Base-by-base conservation (phyloP, 2,113 vertebrate species). In the Otolemur garnettii region DNA sequence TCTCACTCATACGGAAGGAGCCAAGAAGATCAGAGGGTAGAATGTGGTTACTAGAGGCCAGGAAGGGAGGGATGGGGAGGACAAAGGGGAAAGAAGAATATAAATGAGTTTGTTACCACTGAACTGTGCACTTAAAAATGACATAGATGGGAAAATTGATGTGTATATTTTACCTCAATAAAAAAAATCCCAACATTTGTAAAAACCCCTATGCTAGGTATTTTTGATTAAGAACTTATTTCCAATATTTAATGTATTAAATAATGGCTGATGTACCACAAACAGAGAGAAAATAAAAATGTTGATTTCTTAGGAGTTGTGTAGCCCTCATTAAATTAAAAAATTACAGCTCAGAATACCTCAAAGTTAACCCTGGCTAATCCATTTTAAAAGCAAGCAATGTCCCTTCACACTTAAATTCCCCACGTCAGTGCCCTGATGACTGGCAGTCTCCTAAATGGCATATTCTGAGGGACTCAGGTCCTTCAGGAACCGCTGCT, bases 361-460 rank as follows among this genome's bases (percentile, higher is more conserved):
- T 84, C 71, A 74, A 15, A 62, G 88, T 74, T 35, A 74, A 81
- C 38, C 38, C 14, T 35, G 15, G 30, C 30, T 33, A 89, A 93
- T 72, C 89, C 38, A 38, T 96, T 91, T 15, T 4, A 82, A 71
- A 87, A 86, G 69, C 80, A 93, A 78, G 38, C 19, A 60, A 66
- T 42, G 38, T 81, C 28, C 4, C 45, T 71, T 62, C 53, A 90
- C 35, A 45, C 74, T 77, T 83, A 38, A 85, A 68, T 78, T 92
- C 60, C 80, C 2, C 68, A 45, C 15, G 7, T 64, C 24, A 69
- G 35, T 28, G 13, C 24, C 78, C 87, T 87, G 81, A 79, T 71
- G 50, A 28, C 86, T 15, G 62, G 57, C 33, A 38, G 19, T 89
- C 92, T 95, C 21, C 24, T 72, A 80, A 85, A 92, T 45, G 38